A percentile compares a stretch with the other conserved stretches of the same genome.
These are phyloP conservation scores for Menidia menidia DNA, from an alignment of 2,797 vertebrate species.

Conservation along the genomic window DNA sequence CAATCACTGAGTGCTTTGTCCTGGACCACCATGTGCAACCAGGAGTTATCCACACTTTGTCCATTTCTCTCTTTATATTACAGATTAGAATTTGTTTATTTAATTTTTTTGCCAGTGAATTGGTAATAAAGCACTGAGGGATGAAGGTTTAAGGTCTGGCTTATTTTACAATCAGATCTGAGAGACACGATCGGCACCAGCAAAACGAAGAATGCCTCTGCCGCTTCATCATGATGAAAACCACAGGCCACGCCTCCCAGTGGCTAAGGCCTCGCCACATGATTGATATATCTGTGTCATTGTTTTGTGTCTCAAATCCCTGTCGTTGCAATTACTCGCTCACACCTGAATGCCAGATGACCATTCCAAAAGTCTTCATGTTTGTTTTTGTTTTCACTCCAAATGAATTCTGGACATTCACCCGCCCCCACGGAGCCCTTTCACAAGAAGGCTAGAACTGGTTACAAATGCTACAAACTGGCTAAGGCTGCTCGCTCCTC, in stretches of 20 bases:
- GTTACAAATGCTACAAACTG: constrained; percentile 64
- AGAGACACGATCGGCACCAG: constrained; percentile 72
- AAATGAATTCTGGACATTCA: constrained; percentile 64
- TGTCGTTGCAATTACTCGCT: constrained; percentile 44
- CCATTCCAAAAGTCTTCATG: constrained; percentile 74
- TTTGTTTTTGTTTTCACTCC: constrained; percentile 53
- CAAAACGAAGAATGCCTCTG: constrained; percentile 64
- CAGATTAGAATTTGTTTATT: constrained; percentile 26
- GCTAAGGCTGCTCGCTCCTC: constrained; percentile 65
- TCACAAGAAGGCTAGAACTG: constrained; percentile 66
- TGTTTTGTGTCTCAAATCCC: constrained; percentile 54
- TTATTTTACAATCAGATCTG: constrained; percentile 36
- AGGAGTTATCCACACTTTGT: constrained; percentile 8
- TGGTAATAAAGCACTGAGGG: constrained; percentile 44
- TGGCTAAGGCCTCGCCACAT: constrained; percentile 25
- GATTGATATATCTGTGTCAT: constrained; percentile 49
- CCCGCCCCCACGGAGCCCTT: constrained; percentile 59
- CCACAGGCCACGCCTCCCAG: constrained; percentile 44
- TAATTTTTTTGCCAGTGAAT: constrained; percentile 27
- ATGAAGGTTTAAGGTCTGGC: constrained; percentile 47
- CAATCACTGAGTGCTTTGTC: constrained; percentile 63
- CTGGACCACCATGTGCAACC: constrained; percentile 36
- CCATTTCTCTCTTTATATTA: constrained; percentile 47
- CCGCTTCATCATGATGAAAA: constrained; percentile 47
- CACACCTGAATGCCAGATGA: constrained; percentile 68